These are phyloP conservation scores for Cyprinodon variegatus DNA, from an alignment of 2,113 vertebrate genomes.

Conservation along the genomic window DNA sequence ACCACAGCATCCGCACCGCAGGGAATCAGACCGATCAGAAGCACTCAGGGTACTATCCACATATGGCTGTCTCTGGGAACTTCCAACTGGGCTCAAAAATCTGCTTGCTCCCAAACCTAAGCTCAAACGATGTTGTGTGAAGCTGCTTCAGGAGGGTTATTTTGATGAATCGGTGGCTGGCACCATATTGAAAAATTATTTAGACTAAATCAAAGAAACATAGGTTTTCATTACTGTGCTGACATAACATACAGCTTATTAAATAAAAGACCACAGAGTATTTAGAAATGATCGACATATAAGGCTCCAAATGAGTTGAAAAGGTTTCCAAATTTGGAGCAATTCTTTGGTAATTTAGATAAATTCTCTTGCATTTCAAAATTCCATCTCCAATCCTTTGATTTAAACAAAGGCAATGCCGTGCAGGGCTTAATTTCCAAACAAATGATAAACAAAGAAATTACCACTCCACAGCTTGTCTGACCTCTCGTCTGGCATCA, in stretches of 20 bases:
- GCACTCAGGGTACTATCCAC: conserved; percentile 33
- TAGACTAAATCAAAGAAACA: neutral
- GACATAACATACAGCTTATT: neutral
- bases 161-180: conserved; percentile 48
- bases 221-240: neutral
- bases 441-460: conserved; percentile 74
- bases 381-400: conserved; percentile 14
- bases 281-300: conserved; percentile 17
- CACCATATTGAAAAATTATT: conserved; percentile 53
- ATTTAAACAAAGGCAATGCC: conserved; percentile 22
- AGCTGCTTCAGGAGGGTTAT: conserved; percentile 63
- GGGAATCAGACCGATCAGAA: conserved; percentile 53
- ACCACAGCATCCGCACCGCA: conserved; percentile 17
- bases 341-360: conserved; percentile 24
- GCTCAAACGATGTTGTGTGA: conserved; percentile 54
- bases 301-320: conserved; percentile 5
- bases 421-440: conserved; percentile 58
- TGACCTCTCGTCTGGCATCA: conserved; percentile 65
- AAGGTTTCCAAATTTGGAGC: conserved; percentile 14
- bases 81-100: conserved; percentile 67
- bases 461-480: conserved; percentile 57
- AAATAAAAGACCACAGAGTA: conserved; percentile 3
- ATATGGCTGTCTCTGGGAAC: conserved; percentile 61
- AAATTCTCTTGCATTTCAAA: conserved; percentile 20
- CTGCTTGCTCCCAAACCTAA: conserved; percentile 39